Conservation (phyloP, 2,113 vertebrate species). For the Rhizomys pruinosus region DNA sequence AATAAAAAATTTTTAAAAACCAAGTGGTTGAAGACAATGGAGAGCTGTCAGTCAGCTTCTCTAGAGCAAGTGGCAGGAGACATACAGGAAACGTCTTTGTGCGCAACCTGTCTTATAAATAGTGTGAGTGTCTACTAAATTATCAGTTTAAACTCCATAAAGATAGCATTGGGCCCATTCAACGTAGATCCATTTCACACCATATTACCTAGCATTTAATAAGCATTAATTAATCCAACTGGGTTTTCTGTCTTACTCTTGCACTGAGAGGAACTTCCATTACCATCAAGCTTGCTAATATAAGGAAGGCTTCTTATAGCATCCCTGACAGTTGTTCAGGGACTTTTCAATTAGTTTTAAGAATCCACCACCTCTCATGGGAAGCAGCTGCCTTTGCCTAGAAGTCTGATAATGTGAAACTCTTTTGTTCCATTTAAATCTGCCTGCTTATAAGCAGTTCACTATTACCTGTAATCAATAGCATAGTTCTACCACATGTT, state of each 20-base stretch:
- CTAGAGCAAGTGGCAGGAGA: background rate
- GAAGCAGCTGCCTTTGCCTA: background rate
- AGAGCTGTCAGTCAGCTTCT: background rate
- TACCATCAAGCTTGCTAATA: background rate
- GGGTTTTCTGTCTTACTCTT: conserved; percentile 29
- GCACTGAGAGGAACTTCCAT: background rate
- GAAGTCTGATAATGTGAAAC: background rate
- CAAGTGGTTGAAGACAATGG: too few relatives aligned
- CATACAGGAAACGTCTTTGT: background rate
- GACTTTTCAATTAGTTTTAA: conserved; percentile 2
- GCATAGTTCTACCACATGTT: background rate
- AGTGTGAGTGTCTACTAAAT: background rate
- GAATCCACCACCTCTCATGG: background rate
- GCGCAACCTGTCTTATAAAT: background rate
- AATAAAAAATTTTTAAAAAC: too few relatives aligned
- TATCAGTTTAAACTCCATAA: conserved; percentile 4
- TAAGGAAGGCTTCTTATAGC: background rate
- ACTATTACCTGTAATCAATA: background rate
- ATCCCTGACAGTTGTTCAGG: background rate
- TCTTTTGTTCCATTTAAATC: background rate
- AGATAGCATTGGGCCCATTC: conserved; percentile 7
- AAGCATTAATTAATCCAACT: background rate
- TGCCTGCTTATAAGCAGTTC: background rate
- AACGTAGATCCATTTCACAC: background rate
- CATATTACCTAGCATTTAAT: background rate